These are phyloP conservation scores for Trichopria drosophilae DNA, from an alignment of 2,888 invertebrate genomes.

Conservation along the genomic window DNA sequence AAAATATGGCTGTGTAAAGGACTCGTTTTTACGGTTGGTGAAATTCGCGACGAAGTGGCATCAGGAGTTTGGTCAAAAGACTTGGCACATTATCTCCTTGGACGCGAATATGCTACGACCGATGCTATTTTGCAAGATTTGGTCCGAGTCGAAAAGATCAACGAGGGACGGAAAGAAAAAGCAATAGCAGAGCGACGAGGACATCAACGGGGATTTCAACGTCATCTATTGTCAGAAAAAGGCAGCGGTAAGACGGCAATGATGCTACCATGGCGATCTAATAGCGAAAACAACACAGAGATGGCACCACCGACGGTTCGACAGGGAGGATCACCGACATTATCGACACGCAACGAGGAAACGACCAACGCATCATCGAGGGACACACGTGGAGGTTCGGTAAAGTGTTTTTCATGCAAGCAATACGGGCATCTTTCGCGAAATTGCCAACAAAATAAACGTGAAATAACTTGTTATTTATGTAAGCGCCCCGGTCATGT, in stretches of 20 bases:
- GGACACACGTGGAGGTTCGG: too few species aligned
- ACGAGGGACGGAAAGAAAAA: background rate
- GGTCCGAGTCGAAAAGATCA: constrained; percentile 4
- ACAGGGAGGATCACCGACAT: background rate
- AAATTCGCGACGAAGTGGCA: constrained; percentile 24
- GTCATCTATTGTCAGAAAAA: background rate
- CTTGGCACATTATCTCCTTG: constrained; percentile 1
- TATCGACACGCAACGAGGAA: background rate
- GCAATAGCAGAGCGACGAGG: background rate
- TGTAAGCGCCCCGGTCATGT: constrained; percentile 18
- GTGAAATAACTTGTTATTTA: constrained; percentile 12
- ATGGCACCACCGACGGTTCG: background rate
- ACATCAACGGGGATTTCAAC: too few species aligned
- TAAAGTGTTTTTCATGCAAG: constrained; percentile 17
- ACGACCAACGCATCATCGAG: too few species aligned
- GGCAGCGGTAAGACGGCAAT: background rate
- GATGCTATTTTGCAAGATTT: constrained; percentile 22
- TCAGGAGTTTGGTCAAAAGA: constrained; percentile 13
- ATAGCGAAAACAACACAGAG: background rate
- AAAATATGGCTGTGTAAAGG: constrained; percentile 28
- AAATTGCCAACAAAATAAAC: background rate
- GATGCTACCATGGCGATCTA: background rate
- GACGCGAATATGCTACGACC: background rate
- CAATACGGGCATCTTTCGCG: constrained; percentile 9
- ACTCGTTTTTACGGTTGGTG: constrained; percentile 11